Percentiles rank a stretch among this genome's conserved stretches.
Conservation (phyloP, 1,140 invertebrate species). For the Halictus rubicundus region DNA sequence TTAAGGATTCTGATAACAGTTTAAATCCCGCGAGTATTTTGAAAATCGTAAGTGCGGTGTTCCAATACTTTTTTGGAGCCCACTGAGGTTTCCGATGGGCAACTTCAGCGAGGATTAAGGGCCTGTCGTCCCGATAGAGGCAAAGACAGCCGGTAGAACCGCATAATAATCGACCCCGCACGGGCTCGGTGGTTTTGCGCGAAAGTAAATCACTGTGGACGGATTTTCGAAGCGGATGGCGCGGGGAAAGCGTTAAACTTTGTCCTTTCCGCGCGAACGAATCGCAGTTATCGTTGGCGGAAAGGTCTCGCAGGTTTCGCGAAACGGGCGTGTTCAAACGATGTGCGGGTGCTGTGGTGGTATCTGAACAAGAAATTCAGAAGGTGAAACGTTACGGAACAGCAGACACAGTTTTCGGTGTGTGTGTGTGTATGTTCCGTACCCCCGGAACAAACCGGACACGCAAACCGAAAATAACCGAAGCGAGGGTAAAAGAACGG, state of each 20-base stretch:
- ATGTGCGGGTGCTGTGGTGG: neutral
- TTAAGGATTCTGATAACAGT: no score
- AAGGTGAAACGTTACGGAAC: slow-evolving; percentile 24
- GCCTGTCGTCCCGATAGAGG: no score
- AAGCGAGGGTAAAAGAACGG: neutral
- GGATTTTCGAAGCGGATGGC: slow-evolving; percentile 9
- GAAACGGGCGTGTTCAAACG: slow-evolving; percentile 21
- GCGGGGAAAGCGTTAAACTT: slow-evolving; percentile 29
- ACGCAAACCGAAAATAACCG: slow-evolving; percentile 6
- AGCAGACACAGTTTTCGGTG: neutral
- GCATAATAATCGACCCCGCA: neutral
- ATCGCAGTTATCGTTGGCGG: slow-evolving; percentile 4
- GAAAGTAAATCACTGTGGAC: slow-evolving; percentile 19
- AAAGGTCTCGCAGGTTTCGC: slow-evolving; percentile 8
- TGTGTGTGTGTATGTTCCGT: neutral
- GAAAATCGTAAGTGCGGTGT: no score
- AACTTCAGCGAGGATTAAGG: no score
- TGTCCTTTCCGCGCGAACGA: slow-evolving; percentile 26
- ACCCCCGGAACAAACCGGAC: neutral
- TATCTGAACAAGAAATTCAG: slow-evolving; percentile 37
- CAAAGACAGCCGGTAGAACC: no score
- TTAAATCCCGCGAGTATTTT: no score
- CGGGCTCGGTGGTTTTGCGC: neutral
- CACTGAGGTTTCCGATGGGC: no score
- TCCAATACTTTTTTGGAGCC: no score